phyloP scores from a whole-genome alignment of 2,797 vertebrate genomes.

The Chromobotia macracanthus region DNA sequence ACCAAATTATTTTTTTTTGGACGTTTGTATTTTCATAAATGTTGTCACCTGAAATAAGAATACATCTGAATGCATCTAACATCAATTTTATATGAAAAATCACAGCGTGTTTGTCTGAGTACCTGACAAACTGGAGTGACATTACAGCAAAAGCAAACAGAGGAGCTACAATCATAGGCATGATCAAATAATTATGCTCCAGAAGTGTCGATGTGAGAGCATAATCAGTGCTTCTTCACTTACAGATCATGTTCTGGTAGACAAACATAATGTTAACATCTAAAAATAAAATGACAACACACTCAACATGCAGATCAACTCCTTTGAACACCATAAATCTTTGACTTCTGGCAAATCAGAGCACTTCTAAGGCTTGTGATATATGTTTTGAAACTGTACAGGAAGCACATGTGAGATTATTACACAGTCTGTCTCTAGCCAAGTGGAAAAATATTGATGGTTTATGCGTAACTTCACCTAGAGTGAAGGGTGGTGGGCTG shows the following conservation, averaged over 20 bases:
- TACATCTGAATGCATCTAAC: background rate
- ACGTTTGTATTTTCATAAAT: background rate
- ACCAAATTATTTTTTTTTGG: background rate
- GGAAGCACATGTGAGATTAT: background rate
- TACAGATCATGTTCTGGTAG: constrained; percentile 1
- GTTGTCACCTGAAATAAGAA: background rate
- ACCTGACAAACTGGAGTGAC: background rate
- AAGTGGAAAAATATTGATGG: background rate
- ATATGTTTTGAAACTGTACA: background rate
- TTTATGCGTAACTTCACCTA: background rate
- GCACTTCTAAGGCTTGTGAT: background rate
- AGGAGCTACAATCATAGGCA: background rate
- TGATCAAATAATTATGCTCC: constrained; percentile 25
- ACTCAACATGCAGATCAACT: background rate
- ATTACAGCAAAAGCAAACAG: constrained; percentile 2
- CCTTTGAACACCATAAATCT: background rate
- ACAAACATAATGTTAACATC: background rate
- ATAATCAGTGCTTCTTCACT: background rate
- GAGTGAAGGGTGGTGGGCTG: background rate
- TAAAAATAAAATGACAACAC: constrained; percentile 8
- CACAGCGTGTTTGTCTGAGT: too few relatives aligned
- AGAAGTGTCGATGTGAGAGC: background rate
- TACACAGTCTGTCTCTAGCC: background rate
- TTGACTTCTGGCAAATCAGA: constrained; percentile 6
- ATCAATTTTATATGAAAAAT: background rate